A percentile compares a stretch with the other conserved stretches of the same genome.
phyloP scores from a whole-genome alignment of 2,113 vertebrate species.

The Dicrurus megarhynchus region DNA sequence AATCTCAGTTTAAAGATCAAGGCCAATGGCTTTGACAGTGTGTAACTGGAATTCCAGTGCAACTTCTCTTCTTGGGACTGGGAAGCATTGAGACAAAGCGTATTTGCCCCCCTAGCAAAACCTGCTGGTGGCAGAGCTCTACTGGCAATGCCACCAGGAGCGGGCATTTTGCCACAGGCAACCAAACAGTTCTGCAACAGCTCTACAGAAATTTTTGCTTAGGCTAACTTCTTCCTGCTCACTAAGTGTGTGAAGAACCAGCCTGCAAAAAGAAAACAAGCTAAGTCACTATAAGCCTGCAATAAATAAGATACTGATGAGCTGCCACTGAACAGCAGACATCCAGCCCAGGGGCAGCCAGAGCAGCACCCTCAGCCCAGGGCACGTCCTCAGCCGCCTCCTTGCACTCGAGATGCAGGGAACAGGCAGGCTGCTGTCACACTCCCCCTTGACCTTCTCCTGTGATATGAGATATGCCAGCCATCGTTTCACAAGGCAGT shows the following conservation, averaged over 20 bases:
- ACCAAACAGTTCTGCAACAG: not conserved
- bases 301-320: not conserved
- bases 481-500: fast-evolving
- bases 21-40: not conserved
- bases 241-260: not conserved
- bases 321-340: not conserved
- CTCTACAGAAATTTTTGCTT: not conserved
- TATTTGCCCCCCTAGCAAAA: not conserved
- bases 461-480: not conserved
- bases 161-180: not conserved
- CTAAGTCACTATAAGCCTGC: not conserved
- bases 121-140: not conserved
- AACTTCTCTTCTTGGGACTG: not conserved
- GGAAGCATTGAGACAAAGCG: not conserved
- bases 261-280: not conserved
- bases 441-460: not conserved
- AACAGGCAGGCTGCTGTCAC: not conserved
- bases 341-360: not conserved
- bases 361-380: not conserved
- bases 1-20: not conserved
- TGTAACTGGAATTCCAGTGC: not conserved
- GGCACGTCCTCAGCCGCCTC: not conserved
- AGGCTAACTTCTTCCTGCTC: not conserved
- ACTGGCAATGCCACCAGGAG: not conserved
- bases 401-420: fast-evolving